phyloP scores from a whole-genome alignment of 2,797 vertebrate genomes.

The Carduelis carduelis region DNA sequence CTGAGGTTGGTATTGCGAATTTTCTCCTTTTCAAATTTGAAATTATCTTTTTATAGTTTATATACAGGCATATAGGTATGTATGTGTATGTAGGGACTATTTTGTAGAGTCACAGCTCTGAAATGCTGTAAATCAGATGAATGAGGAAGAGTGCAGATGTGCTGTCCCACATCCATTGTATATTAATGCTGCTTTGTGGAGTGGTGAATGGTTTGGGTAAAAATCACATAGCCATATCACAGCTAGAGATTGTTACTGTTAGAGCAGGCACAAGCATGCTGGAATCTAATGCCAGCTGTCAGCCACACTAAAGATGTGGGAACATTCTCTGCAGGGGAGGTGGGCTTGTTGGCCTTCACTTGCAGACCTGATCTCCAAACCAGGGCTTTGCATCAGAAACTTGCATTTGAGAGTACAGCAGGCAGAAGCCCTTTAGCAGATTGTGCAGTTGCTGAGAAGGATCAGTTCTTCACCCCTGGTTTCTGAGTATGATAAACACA shows the following conservation, averaged over 20 bases:
- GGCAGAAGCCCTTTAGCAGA: neutral
- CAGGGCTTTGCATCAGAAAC: neutral
- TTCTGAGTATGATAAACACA: neutral
- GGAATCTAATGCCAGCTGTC: neutral
- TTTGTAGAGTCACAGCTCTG: neutral
- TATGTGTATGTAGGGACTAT: neutral
- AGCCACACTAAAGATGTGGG: neutral
- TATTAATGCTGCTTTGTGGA: neutral
- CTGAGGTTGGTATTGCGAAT: slow-evolving; percentile 68
- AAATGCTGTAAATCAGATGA: neutral
- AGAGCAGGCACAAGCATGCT: neutral
- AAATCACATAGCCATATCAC: neutral
- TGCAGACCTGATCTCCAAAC: neutral
- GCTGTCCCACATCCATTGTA: neutral
- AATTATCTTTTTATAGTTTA: neutral
- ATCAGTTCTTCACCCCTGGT: neutral
- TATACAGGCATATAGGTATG: neutral
- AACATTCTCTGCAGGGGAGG: neutral
- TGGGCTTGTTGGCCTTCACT: fast-evolving
- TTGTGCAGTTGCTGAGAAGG: neutral
- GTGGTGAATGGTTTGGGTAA: neutral
- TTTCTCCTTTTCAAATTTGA: neutral
- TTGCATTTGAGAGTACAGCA: neutral
- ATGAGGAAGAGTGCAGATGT: neutral
- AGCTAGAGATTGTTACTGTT: neutral